Evolutionary conservation across 2,113 vertebrate genomes (phyloP), one percentile per base, ranked within the genome.

Genomic region (Pelmatolapia mariae): DNA sequence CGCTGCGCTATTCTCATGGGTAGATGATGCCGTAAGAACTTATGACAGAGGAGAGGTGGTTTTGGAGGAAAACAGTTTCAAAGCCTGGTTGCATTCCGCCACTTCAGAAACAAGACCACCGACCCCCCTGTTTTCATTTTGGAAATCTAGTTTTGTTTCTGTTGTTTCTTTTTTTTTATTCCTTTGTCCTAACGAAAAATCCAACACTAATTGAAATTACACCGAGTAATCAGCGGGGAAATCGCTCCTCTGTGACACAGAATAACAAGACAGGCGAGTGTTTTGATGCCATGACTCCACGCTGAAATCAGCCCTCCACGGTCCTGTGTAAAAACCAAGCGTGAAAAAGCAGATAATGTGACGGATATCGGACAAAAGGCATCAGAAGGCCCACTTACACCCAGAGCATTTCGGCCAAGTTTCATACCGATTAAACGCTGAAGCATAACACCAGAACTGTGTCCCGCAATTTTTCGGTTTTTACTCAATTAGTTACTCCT

Each of bases 381-480:
- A 26, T 31, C 76, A 90, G 84, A 80, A 68, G 84, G 91, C 33
- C 33, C 89, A 68, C 89, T 88, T 84, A 91, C 81, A 86, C 80
- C 24, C 68, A 81, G 19, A 24, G 78, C 90, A 94, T 82, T 84
- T 66, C 81, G 57, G 85, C 45, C 95, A 86, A 66, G 95, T 96
- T 96, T 96, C 95, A 96, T 95, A 95, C 90, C 90, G 91, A 96
- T 96, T 96, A 95, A 94, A 94, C 88, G 86, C 91, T 86, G 87
- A 80, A 63, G 40, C 63, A 53, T 82, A 71, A 56, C 87, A 89
- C 73, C 88, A 86, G 87, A 85, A 86, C 85, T 84, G 87, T 89
- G 85, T 82, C 85, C 83, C 43, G 82, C 86, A 92, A 91, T 86
- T 91, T 90, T 88, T 88, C 89, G 89, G 85, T 93, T 63, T 93